phyloP scores from a whole-genome alignment of 2,888 invertebrate species.

The Alviniconcha strummeri region DNA sequence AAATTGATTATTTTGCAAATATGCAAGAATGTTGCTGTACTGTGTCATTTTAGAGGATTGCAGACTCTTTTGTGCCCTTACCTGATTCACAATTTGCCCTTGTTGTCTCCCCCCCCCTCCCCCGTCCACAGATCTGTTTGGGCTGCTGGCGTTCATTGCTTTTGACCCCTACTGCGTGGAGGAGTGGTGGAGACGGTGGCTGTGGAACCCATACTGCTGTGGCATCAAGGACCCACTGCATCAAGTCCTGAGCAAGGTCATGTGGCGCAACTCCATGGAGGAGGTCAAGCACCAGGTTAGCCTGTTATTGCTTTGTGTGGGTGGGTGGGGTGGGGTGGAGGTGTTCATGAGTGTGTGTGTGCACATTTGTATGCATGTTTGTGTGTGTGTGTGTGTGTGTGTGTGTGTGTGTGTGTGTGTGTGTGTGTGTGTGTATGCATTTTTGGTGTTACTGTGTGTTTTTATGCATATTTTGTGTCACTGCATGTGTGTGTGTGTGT shows the following conservation, averaged over 20 bases:
- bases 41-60: too few relatives aligned
- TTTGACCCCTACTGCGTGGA: slow-evolving; percentile 77
- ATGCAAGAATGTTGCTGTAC: too few relatives aligned
- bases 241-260: slow-evolving; percentile 76
- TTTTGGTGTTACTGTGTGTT: not conserved
- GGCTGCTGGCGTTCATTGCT: slow-evolving; percentile 79
- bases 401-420: not conserved
- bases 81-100: too few relatives aligned
- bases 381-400: not conserved
- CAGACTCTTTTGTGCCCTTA: too few relatives aligned
- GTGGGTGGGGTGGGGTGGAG: not conserved
- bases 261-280: slow-evolving; percentile 84
- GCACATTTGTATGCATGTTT: not conserved
- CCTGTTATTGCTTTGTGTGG: not conserved
- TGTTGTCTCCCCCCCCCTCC: too few relatives aligned
- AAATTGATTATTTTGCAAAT: too few relatives aligned
- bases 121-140: slow-evolving; percentile 75
- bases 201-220: slow-evolving; percentile 76
- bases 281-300: slow-evolving; percentile 81
- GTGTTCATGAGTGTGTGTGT: not conserved
- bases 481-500: not conserved
- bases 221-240: slow-evolving; percentile 75
- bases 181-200: slow-evolving; percentile 76
- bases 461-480: too few relatives aligned
- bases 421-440: not conserved